Evolutionary conservation across 1,140 invertebrate species (phyloP).

Genomic region (Acromyrmex heyeri): DNA sequence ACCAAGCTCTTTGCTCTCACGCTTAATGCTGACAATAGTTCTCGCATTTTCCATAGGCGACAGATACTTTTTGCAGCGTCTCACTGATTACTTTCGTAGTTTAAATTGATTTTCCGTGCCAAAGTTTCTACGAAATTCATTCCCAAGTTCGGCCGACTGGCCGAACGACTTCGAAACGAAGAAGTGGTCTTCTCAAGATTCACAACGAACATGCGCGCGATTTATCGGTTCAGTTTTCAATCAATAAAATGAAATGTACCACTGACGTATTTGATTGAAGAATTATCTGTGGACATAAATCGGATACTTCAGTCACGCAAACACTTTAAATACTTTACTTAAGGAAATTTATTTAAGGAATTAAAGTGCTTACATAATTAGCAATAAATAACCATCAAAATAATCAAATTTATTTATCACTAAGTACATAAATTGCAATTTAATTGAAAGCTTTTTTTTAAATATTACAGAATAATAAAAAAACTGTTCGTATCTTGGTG

Average conservation of each 20-base stretch:
- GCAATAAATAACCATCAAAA: not conserved
- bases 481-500: not conserved
- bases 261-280: slow-evolving; percentile 5
- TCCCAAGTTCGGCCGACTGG: slow-evolving; percentile 51
- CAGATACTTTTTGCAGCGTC: slow-evolving; percentile 47
- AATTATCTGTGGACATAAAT: slow-evolving; percentile 3
- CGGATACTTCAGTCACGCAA: not conserved
- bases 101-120: slow-evolving; percentile 58
- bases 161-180: slow-evolving; percentile 48
- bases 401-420: not conserved
- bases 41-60: slow-evolving; percentile 49
- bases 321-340: not conserved
- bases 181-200: slow-evolving; percentile 40
- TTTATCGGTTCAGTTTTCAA: slow-evolving; percentile 25
- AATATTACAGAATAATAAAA: not conserved
- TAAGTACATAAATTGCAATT: too few relatives aligned
- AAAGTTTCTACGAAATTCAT: slow-evolving; percentile 53
- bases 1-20: not conserved
- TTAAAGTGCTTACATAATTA: not conserved
- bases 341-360: not conserved
- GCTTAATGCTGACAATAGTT: slow-evolving; percentile 42
- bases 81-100: slow-evolving; percentile 55
- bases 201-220: slow-evolving; percentile 6
- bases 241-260: not conserved
- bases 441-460: not conserved